A percentile compares a stretch with the other conserved stretches of the same genome.
Conservation (phyloP, 2,113 vertebrate species). For the Melanostigma gelatinosum region DNA sequence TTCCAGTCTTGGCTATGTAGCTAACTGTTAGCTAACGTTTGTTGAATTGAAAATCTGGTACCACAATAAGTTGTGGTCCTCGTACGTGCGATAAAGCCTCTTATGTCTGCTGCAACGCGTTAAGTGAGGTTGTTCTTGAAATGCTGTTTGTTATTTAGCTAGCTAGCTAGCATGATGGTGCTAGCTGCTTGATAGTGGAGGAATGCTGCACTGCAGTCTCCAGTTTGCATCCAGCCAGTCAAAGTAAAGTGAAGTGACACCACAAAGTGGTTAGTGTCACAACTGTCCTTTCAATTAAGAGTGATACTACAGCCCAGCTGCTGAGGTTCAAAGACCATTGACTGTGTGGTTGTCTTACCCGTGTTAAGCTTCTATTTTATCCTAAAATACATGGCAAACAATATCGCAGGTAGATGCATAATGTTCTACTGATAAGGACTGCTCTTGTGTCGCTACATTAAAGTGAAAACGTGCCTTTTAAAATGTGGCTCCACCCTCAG, state of each 20-base stretch:
- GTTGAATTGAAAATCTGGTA: not conserved
- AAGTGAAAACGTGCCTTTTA: not conserved
- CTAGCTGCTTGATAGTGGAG: slow-evolving; percentile 23
- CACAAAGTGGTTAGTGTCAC: not conserved
- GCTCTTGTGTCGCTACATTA: not conserved
- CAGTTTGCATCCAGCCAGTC: slow-evolving; percentile 13
- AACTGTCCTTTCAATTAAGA: not conserved
- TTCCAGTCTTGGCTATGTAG: slow-evolving; percentile 2
- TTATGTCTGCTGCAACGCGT: not conserved
- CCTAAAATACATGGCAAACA: not conserved
- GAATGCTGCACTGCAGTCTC: slow-evolving; percentile 58
- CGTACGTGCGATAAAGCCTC: too few species aligned
- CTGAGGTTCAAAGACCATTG: not conserved
- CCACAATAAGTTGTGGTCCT: not conserved
- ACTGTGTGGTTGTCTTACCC: not conserved
- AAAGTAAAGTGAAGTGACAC: slow-evolving; percentile 30
- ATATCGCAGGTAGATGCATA: not conserved
- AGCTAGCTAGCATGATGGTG: slow-evolving; percentile 38
- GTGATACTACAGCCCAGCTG: not conserved
- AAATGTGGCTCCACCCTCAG: slow-evolving; percentile 12
- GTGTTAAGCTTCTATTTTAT: not conserved
- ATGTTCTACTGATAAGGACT: not conserved
- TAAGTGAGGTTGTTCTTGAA: not conserved
- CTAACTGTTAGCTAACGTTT: slow-evolving; percentile 14
- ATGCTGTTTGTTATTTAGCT: slow-evolving; percentile 28